Conservation (phyloP, 2,113 vertebrate genomes). For the Macquaria ambigua region DNA sequence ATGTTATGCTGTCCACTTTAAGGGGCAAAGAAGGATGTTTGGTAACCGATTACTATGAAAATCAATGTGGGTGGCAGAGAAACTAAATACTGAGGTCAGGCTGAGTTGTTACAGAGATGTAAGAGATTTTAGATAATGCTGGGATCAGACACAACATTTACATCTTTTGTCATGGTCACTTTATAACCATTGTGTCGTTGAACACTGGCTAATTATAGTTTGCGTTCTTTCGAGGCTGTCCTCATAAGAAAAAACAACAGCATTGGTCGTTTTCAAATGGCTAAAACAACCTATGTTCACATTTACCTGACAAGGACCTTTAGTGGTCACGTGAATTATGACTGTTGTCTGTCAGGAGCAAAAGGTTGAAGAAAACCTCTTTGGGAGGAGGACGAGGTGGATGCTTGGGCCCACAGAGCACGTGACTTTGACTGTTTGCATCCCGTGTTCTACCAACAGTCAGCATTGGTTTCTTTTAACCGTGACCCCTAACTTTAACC, state of each 20-base stretch:
- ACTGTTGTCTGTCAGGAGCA: background rate
- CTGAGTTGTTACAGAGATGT: background rate
- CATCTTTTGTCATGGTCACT: background rate
- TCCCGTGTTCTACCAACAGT: no score
- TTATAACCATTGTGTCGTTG: background rate
- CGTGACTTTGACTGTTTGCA: background rate
- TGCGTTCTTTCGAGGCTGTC: background rate
- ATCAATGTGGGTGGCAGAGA: constrained; percentile 10
- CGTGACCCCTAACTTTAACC: no score
- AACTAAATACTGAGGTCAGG: constrained; percentile 11
- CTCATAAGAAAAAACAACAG: background rate
- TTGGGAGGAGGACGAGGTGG: no score
- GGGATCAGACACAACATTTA: background rate
- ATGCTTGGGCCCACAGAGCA: background rate
- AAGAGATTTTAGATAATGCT: background rate
- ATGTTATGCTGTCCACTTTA: background rate
- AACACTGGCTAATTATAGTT: background rate
- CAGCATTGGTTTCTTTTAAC: background rate
- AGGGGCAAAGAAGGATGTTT: background rate
- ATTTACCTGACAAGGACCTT: background rate
- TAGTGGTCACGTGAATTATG: background rate
- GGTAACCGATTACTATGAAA: constrained; percentile 4
- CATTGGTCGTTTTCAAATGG: no score
- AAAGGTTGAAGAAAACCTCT: background rate
- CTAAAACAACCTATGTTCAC: background rate